Evolutionary conservation across 2,113 vertebrate genomes (phyloP).

Genomic region (Hiodon alosoides): DNA sequence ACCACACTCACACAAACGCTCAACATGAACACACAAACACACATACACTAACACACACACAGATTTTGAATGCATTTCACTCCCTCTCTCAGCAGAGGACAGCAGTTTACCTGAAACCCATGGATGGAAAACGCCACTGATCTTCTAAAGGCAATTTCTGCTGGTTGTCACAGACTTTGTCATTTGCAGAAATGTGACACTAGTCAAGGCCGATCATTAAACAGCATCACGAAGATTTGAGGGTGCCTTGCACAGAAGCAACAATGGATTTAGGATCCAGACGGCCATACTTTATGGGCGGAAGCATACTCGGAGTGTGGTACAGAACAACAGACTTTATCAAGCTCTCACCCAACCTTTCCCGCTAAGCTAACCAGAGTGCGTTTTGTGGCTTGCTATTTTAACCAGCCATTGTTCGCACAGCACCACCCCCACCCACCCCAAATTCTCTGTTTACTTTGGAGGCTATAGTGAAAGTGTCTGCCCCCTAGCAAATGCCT

Average conservation of each 20-base stretch:
- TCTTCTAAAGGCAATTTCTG: background rate
- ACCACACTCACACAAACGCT: background rate
- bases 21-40: background rate
- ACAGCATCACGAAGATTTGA: constrained; percentile 3
- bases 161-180: background rate
- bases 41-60: background rate
- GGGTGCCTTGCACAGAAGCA: background rate
- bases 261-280: background rate
- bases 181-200: background rate
- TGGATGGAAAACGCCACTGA: background rate
- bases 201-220: background rate
- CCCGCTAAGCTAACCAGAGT: too few species aligned
- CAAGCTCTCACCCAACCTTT: background rate
- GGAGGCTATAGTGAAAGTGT: background rate
- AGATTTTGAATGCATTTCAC: background rate
- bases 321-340: background rate
- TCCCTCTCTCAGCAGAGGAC: background rate
- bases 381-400: background rate
- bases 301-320: background rate
- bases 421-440: background rate
- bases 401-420: background rate
- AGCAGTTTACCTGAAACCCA: constrained; percentile 8
- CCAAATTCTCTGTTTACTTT: background rate
- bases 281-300: background rate
- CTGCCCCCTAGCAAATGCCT: constrained; percentile 15